Evolutionary conservation across 1,140 invertebrate genomes (phyloP), one percentile per base, ranked within the genome.

Genomic region (Eumeta japonica): DNA sequence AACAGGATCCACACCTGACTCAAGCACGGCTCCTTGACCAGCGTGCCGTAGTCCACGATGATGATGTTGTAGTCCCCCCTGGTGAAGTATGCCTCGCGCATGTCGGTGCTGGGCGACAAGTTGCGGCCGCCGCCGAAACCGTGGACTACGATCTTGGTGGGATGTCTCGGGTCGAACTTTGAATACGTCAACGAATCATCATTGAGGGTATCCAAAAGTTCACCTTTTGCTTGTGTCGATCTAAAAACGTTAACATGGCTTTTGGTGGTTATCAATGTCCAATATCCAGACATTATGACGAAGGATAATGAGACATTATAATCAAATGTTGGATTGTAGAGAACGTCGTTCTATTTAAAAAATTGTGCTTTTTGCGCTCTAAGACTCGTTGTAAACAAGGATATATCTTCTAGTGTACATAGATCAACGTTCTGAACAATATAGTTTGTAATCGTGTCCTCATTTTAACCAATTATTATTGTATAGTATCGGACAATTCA

Each of bases 11-110:
- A 41, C 45, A 76, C 68, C 70, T 83, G 83, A 50, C 85, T 84
- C 2, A 92, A 75, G 58, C 89, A 92, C 1, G 88, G 88, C 56
- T 90, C 87, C 54, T 84, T 83, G 2, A 89, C 89, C n/a, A 90
- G 76, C 7, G 81, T 77, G 28, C 83, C 83, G 60, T 90, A 90
- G 74, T 92, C 87, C n/a, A 90, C 88, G 31, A 92, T 89, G 48
- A 92, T 88, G 33, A 92, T 85, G 55, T 92, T 92, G 60, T 90
- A 91, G 52, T 90, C 79, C 35, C 88, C 88, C 40, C 82, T 76
- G 16, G 79, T 76, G 63, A 90, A 92, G 60, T 89, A 92, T 0
- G 88, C 89, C 66, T 86, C 81, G 33, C 89, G 74, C 58, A 91
- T 79, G 64, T 91, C 88, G 1, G 88, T 89, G 62, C 87, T 90